These are phyloP conservation scores for Augochlorella aurata DNA, from an alignment of 2,888 invertebrate species.

Conservation along the genomic window DNA sequence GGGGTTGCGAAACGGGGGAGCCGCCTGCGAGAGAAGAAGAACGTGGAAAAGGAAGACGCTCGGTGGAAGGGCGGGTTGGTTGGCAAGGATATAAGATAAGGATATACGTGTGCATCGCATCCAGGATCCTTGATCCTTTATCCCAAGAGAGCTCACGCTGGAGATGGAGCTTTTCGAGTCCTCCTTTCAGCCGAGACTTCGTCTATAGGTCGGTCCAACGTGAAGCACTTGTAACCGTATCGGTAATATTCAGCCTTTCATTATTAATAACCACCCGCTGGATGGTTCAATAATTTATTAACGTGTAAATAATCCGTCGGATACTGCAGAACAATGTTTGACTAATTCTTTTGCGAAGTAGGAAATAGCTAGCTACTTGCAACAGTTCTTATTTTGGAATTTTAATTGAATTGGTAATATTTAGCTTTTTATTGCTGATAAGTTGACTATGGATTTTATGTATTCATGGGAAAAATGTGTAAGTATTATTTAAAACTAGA, in stretches of 20 bases:
- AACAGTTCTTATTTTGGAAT: not conserved
- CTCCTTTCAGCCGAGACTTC: conserved; percentile 69
- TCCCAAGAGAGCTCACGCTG: conserved; percentile 74
- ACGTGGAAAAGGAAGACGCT: conserved; percentile 42
- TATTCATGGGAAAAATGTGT: too few species aligned
- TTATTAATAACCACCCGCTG: not conserved
- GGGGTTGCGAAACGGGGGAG: conserved; percentile 55
- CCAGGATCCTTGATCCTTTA: conserved; percentile 76
- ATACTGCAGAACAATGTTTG: not conserved
- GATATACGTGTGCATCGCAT: conserved; percentile 75
- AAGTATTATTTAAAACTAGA: too few species aligned
- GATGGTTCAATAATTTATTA: conserved; percentile 4
- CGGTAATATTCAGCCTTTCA: not conserved
- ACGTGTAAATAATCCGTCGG: not conserved
- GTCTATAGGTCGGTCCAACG: conserved; percentile 63
- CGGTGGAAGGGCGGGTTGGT: conserved; percentile 58
- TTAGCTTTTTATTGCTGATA: too few species aligned
- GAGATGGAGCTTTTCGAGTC: conserved; percentile 74
- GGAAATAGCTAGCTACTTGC: not conserved
- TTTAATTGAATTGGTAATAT: too few species aligned
- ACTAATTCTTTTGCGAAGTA: not conserved
- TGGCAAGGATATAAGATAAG: conserved; percentile 75
- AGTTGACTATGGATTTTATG: too few species aligned
- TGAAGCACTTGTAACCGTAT: not conserved
- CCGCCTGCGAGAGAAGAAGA: conserved; percentile 40